These are phyloP conservation scores for Ctenopoma multispine DNA, from an alignment of 2,797 vertebrate species.

Conservation along the genomic window DNA sequence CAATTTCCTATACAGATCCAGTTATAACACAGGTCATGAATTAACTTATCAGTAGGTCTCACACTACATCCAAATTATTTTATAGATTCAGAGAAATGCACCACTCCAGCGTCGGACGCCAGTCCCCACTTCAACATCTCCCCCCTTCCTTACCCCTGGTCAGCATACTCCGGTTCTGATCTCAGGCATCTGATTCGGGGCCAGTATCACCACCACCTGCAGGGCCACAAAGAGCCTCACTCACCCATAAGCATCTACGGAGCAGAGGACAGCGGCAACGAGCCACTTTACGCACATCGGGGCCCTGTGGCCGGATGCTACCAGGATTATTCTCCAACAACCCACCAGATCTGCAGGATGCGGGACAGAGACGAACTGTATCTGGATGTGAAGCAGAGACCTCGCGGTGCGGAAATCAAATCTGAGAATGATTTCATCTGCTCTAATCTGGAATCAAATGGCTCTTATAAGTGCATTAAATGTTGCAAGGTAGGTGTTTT, in stretches of 20 bases:
- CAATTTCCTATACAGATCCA: background rate
- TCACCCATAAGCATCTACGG: slow-evolving; percentile 81
- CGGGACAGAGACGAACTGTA: slow-evolving; percentile 73
- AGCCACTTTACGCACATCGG: slow-evolving; percentile 74
- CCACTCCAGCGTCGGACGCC: slow-evolving; percentile 88
- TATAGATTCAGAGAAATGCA: slow-evolving; percentile 91
- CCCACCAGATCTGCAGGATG: slow-evolving; percentile 59
- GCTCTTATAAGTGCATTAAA: slow-evolving; percentile 95
- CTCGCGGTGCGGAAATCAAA: slow-evolving; percentile 86
- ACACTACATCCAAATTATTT: slow-evolving; percentile 3
- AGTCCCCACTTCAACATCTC: slow-evolving; percentile 83
- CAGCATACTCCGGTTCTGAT: slow-evolving; percentile 86
- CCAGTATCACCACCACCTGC: slow-evolving; percentile 75
- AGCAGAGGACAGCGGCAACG: slow-evolving; percentile 77
- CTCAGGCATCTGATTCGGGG: slow-evolving; percentile 88
- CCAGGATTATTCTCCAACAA: slow-evolving; percentile 60
- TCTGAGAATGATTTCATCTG: slow-evolving; percentile 88
- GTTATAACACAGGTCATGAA: background rate
- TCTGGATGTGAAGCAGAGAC: slow-evolving; percentile 77
- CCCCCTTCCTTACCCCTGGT: slow-evolving; percentile 91
- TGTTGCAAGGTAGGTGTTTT: slow-evolving; percentile 92
- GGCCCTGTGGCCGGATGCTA: slow-evolving; percentile 51
- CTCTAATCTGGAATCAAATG: slow-evolving; percentile 85
- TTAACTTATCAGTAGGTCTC: background rate
- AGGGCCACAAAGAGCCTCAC: slow-evolving; percentile 74